Conservation (phyloP, 2,888 invertebrate species). For the Pollenia labialis region DNA sequence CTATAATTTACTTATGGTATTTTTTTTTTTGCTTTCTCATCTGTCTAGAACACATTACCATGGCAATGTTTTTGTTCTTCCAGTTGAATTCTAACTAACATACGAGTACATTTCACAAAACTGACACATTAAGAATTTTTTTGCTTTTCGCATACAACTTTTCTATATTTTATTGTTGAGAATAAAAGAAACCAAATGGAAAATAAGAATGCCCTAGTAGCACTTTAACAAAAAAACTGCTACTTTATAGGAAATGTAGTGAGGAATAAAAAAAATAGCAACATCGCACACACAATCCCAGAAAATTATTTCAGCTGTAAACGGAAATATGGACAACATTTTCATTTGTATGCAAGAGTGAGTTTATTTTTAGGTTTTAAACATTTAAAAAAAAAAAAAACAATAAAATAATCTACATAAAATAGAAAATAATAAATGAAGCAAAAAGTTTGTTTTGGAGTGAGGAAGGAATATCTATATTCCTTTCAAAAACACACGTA, state of each 20-base stretch:
- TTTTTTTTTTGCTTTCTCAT: neutral
- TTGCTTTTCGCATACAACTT: no score
- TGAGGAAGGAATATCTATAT: neutral
- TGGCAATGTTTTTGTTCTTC: neutral
- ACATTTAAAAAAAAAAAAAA: conserved; percentile 9
- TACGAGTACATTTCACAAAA: conserved; percentile 12
- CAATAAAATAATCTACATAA: neutral
- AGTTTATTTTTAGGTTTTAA: conserved; percentile 15
- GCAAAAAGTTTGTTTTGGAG: conserved; percentile 1
- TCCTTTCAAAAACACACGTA: neutral
- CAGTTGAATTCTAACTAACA: neutral
- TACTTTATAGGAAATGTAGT: conserved; percentile 24
- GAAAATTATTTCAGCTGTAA: neutral
- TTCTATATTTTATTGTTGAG: no score
- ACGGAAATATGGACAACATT: conserved; percentile 47
- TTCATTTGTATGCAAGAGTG: conserved; percentile 22
- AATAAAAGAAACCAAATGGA: neutral
- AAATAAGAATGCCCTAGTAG: neutral
- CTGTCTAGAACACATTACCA: conserved; percentile 5
- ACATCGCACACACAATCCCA: neutral
- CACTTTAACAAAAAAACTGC: conserved; percentile 11
- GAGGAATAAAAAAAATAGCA: neutral
- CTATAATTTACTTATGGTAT: neutral
- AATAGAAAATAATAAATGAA: neutral
- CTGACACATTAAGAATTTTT: conserved; percentile 5